Evolutionary conservation across 2,888 invertebrate species (phyloP), one percentile per base, ranked within the genome.

Genomic region (Eupithecia vulgata): DNA sequence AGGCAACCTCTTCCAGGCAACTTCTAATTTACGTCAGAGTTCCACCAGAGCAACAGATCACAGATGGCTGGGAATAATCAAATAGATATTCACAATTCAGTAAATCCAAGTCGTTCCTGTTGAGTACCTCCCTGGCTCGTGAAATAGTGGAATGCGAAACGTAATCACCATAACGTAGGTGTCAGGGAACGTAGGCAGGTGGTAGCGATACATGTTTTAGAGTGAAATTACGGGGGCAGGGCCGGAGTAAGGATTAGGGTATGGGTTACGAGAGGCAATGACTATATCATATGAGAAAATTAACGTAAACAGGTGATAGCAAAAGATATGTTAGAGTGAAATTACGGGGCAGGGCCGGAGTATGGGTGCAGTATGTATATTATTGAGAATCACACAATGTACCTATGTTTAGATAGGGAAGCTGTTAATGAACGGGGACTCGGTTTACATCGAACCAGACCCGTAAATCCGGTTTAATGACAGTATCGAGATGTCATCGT

Each of bases 81-180:
- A n/a, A 8, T 48, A 8, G n/a, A 2, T 21, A 48, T 52, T 52
- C 52, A 25, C 25, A 13, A 52, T 52, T 52, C 52, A 52, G 52
- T 52, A 57, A 57, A 57, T 57, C 25, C 25, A 57, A 57, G 25
- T 25, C 57, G 57, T 57, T 57, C 57, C 57, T 12, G 57, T 57
- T 57, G 57, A 70, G 59, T 45, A 25, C 72, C n/a, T n/a, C n/a
- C n/a, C 65, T 76, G 57, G 71, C 72, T 40, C 61, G 65, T 64
- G 30, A 34, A 61, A 34, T 61, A 52, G 64, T 73, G 72, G 61
- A 79, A 76, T 75, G 75, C 62, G 75, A 62, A 37, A 61, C 59
- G 75, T 73, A 76, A 76, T 76, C 74, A 78, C 73, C 77, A 67
- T 76, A 76, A 74, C 73, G 74, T 75, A 77, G 48, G 45, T 40